These are phyloP conservation scores for Cherax destructor DNA, from an alignment of 1,140 invertebrate species.

Conservation along the genomic window DNA sequence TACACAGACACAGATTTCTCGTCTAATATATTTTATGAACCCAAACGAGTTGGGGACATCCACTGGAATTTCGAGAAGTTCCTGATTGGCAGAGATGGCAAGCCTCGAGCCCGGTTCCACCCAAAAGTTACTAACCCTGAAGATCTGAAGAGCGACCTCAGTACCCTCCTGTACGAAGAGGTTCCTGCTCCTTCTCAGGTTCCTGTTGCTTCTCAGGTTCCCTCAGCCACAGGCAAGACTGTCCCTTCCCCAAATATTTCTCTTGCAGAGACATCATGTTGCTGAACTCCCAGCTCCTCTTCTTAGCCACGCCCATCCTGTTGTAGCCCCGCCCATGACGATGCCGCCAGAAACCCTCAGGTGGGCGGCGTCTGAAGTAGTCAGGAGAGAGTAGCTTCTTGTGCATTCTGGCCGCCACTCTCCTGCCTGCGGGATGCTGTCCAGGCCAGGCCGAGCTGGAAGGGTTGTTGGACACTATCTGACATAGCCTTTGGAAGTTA, in stretches of 20 bases:
- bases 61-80: slow-evolving; percentile 83
- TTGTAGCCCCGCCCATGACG: slow-evolving; percentile 44
- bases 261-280: not conserved
- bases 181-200: not conserved
- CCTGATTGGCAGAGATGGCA: slow-evolving; percentile 77
- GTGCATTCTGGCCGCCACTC: slow-evolving; percentile 33
- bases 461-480: too few relatives aligned
- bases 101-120: slow-evolving; percentile 73
- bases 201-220: not conserved
- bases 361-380: slow-evolving; percentile 33
- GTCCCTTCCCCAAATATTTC: too few relatives aligned
- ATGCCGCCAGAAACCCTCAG: slow-evolving; percentile 52
- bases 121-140: slow-evolving; percentile 73
- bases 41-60: slow-evolving; percentile 77
- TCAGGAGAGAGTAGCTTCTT: slow-evolving; percentile 14
- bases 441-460: not conserved
- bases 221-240: too few relatives aligned
- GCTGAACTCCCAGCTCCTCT: not conserved
- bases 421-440: slow-evolving; percentile 16
- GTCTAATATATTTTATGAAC: slow-evolving; percentile 76
- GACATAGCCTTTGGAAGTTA: too few relatives aligned
- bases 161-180: slow-evolving; percentile 43
- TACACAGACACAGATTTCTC: slow-evolving; percentile 58
- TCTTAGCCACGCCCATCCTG: not conserved
- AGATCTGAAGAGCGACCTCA: slow-evolving; percentile 73